Evolutionary conservation across 1,140 invertebrate species (phyloP), one percentile per base, ranked within the genome.

Genomic region (Vanessa atalanta): DNA sequence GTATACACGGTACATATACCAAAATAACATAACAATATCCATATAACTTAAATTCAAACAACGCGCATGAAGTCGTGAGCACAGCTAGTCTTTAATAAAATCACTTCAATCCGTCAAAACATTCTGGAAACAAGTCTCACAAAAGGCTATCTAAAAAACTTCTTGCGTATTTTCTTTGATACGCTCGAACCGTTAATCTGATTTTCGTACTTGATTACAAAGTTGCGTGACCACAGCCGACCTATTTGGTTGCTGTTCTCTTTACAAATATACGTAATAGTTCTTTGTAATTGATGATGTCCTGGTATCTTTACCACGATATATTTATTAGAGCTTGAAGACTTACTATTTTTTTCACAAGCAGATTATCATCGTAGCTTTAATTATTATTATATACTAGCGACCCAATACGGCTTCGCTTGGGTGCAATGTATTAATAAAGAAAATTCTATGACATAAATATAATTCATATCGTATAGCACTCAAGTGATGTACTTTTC

Each of bases 161-260:
- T 53, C n/a, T 53, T 53, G 9, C 53, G 13, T 20, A n/a, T 9
- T 43, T 43, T 51, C 48, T 14, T 61, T 13, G 15, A 61, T 61
- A 26, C 57, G 7, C 23, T 37, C 15, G 26, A 31, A 61, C 9
- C 23, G 12, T 51, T 15, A n/a, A 51, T 51, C 48, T 51, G 55
- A 60, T 60, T 60, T 60, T 26, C 14, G 55, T 60, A 60, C 9
- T 60, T 67, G 65, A 67, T 67, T 55, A 55, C 51, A 12, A 55
- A 50, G 31, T 67, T 12, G 65, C 65, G 65, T 67, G 65, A 67
- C 65, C 7, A 12, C 55, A 9, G 20, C 11, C 55, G 20, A 60
- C 20, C 53, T 23, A 23, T 60, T 60, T 12, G 11, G 20, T 60
- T 60, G 53, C 47, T 7, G 55, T 57, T 60, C 23, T 70, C 7